Conservation (phyloP, 2,888 invertebrate genomes). For the Hetaerina titia region DNA sequence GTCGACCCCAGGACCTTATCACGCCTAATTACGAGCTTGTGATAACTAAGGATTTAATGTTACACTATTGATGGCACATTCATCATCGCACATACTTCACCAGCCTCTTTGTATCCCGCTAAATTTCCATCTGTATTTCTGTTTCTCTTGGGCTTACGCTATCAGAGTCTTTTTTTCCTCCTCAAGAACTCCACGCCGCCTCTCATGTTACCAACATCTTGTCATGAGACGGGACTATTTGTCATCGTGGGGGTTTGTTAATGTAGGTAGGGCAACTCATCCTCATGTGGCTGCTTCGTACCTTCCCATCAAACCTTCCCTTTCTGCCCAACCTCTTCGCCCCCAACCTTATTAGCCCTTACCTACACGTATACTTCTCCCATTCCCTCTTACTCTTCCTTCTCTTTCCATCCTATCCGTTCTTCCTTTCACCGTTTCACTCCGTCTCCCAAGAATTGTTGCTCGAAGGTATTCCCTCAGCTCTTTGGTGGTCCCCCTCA, state of each 20-base stretch:
- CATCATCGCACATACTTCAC: background rate
- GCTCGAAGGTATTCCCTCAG: background rate
- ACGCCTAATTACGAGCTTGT: slow-evolving; percentile 13
- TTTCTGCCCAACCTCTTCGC: background rate
- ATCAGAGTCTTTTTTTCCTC: background rate
- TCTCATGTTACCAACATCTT: slow-evolving; percentile 59
- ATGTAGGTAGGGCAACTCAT: slow-evolving; percentile 30
- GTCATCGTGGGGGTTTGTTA: slow-evolving; percentile 60
- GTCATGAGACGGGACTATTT: slow-evolving; percentile 56
- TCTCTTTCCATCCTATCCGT: background rate
- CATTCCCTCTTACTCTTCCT: background rate
- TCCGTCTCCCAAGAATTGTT: background rate
- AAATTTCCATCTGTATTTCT: background rate
- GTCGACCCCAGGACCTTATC: background rate
- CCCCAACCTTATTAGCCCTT: background rate
- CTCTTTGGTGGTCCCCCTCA: background rate
- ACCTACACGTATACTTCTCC: background rate
- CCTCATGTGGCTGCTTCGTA: background rate
- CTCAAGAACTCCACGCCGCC: slow-evolving; percentile 23
- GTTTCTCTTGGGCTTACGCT: background rate
- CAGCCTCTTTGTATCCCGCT: background rate
- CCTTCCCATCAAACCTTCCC: background rate
- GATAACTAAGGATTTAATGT: slow-evolving; percentile 29
- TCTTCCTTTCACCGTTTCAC: background rate
- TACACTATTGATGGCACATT: background rate